A percentile compares a stretch with the other conserved stretches of the same genome.
These are phyloP conservation scores for Xanthorhoe designata DNA, from an alignment of 2,888 invertebrate genomes.

Conservation along the genomic window DNA sequence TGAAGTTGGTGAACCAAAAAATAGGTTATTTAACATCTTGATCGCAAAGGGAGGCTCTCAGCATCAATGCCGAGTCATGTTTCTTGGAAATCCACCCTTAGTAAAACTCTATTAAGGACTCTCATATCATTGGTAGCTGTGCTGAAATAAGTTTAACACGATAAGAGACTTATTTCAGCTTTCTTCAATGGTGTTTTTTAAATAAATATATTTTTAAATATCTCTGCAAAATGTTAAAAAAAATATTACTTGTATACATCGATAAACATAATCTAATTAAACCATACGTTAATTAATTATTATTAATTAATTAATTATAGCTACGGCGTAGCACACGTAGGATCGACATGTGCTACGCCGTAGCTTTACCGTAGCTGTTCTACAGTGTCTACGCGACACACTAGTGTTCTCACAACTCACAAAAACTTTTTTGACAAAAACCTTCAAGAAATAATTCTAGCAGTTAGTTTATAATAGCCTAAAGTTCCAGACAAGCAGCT, in stretches of 20 bases:
- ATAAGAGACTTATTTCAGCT: background rate
- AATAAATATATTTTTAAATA: background rate
- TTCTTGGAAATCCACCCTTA: constrained; percentile 53
- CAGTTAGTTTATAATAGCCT: constrained; percentile 16
- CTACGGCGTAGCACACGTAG: too few species aligned
- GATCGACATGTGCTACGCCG: constrained; percentile 7
- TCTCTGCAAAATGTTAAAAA: too few species aligned
- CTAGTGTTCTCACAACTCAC: background rate
- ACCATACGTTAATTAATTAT: too few species aligned
- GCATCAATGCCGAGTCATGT: constrained; percentile 64
- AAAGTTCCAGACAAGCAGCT: constrained; percentile 32
- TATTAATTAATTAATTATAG: too few species aligned
- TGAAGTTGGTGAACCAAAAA: constrained; percentile 57
- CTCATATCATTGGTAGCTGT: constrained; percentile 21
- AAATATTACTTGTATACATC: background rate
- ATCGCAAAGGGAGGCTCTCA: constrained; percentile 61
- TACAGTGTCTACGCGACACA: constrained; percentile 8
- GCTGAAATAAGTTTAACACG: background rate
- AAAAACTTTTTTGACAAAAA: background rate
- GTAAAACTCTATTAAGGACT: constrained; percentile 39
- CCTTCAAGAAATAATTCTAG: background rate
- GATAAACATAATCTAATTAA: background rate
- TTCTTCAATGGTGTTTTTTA: background rate
- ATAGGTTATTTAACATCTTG: constrained; percentile 72
- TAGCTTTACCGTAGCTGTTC: constrained; percentile 12